Evolutionary conservation across 2,797 vertebrate species (phyloP).

Genomic region (Onychomys torridus): DNA sequence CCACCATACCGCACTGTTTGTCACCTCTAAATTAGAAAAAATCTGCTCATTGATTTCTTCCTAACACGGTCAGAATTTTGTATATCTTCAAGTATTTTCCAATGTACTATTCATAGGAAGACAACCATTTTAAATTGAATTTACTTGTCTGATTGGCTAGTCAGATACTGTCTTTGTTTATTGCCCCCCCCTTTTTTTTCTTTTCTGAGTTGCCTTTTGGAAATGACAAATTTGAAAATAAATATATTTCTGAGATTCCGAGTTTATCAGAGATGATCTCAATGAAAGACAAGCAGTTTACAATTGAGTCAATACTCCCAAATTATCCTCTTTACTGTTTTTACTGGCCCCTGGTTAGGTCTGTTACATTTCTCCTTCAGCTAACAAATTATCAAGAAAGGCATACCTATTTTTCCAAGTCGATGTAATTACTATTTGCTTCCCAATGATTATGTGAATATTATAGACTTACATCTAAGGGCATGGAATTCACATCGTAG

Average conservation of each 20-base stretch:
- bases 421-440: background rate
- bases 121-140: background rate
- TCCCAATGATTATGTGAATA: background rate
- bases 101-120: background rate
- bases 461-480: background rate
- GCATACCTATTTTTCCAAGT: background rate
- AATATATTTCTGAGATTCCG: background rate
- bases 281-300: background rate
- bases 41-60: background rate
- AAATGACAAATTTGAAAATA: constrained; percentile 35
- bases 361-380: background rate
- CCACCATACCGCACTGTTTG: background rate
- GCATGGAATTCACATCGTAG: background rate
- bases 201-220: background rate
- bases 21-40: background rate
- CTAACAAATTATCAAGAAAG: background rate
- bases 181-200: background rate
- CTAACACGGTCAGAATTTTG: background rate
- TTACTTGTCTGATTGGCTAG: background rate
- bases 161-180: background rate
- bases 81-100: constrained; percentile 37
- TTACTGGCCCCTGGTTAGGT: background rate
- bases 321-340: background rate
- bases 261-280: background rate
- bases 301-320: background rate